phyloP scores from a whole-genome alignment of 2,797 vertebrate species.

The Hydrocynus forskahlii region DNA sequence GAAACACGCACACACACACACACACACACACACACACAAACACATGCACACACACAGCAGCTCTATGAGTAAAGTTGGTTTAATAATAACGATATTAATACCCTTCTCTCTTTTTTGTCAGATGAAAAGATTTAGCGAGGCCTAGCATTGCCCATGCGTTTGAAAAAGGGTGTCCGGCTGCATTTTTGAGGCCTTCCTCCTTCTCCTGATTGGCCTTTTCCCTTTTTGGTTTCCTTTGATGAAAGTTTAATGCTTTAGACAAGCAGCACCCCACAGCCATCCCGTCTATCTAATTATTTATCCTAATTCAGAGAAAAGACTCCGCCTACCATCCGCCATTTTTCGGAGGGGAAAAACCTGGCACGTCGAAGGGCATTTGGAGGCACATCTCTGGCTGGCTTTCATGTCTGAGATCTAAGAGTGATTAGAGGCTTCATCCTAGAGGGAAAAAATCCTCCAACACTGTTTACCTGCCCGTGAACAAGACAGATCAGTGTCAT shows the following conservation, averaged over 20 bases:
- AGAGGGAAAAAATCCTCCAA: constrained; percentile 64
- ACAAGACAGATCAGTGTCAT: constrained; percentile 24
- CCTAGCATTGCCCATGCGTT: constrained; percentile 28
- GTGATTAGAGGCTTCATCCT: constrained; percentile 74
- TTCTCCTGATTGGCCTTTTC: constrained; percentile 29
- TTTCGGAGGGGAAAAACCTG: constrained; percentile 29
- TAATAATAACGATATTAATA: constrained; percentile 23
- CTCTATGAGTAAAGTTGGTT: constrained; percentile 13
- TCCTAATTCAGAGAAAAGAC: constrained; percentile 47
- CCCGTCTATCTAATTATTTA: constrained; percentile 28
- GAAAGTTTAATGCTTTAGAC: constrained; percentile 60
- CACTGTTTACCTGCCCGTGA: constrained; percentile 68
- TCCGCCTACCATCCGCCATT: constrained; percentile 55
- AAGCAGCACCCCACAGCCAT: constrained; percentile 29
- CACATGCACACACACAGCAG: not conserved
- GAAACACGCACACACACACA: constrained; percentile 1
- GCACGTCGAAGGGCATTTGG: constrained; percentile 68
- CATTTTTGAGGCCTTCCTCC: constrained; percentile 13
- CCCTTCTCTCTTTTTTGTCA: not conserved
- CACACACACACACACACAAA: no score
- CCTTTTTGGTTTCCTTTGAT: constrained; percentile 54
- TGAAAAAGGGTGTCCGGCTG: constrained; percentile 38
- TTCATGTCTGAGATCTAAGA: constrained; percentile 79
- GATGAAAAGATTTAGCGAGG: constrained; percentile 29
- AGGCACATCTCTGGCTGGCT: constrained; percentile 68